Percentiles rank a stretch among this genome's conserved stretches.
Evolutionary conservation across 2,888 invertebrate species (phyloP).

Genomic region (Caenorhabditis sulstoni): DNA sequence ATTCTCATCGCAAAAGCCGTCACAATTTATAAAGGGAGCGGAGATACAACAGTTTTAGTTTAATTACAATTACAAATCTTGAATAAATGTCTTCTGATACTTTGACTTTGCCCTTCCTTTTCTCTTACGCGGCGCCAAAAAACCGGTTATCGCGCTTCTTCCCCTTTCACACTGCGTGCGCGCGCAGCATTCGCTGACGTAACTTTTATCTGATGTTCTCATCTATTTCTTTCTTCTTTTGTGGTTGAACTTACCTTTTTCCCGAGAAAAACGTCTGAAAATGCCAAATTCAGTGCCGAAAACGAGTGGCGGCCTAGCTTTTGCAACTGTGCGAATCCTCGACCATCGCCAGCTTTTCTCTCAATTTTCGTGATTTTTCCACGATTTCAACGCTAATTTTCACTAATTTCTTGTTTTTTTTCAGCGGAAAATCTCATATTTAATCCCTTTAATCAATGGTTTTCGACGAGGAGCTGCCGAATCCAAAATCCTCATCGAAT

Average conservation of each 20-base stretch:
- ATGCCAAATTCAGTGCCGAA: not conserved
- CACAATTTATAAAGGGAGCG: constrained; percentile 6
- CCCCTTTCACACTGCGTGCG: not conserved
- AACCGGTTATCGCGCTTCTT: constrained; percentile 9
- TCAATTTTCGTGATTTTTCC: not conserved
- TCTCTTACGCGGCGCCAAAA: not conserved
- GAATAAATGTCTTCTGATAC: too few species aligned
- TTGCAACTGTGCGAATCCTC: not conserved
- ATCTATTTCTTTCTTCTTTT: not conserved
- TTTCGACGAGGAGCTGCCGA: constrained; percentile 41
- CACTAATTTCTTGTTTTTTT: not conserved
- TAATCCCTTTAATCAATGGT: constrained; percentile 22
- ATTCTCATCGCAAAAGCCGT: constrained; percentile 27
- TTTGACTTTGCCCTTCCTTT: not conserved
- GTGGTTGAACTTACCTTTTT: constrained; percentile 1
- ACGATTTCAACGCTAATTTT: not conserved
- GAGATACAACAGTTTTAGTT: not conserved
- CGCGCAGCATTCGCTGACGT: constrained; percentile 2
- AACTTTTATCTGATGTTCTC: constrained; percentile 10
- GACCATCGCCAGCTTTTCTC: not conserved
- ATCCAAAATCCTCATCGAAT: constrained; percentile 24
- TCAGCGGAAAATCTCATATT: not conserved
- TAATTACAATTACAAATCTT: not conserved
- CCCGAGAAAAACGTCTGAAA: not conserved
- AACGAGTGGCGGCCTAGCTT: not conserved